Conservation (phyloP, 2,888 invertebrate genomes). For the Brenthis daphne region DNA sequence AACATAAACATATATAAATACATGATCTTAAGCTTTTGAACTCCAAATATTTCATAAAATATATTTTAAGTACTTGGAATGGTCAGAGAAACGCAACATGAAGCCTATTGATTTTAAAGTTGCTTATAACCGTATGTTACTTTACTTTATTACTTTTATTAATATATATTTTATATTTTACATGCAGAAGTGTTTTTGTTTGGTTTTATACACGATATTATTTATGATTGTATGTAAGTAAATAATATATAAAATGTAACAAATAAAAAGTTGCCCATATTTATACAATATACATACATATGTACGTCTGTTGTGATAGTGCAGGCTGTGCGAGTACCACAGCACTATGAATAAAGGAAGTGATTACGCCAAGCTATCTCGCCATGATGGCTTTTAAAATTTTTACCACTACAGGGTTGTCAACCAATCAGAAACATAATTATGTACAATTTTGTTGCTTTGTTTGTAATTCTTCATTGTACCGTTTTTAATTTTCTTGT, state of each 20-base stretch:
- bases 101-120: no score
- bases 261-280: background rate
- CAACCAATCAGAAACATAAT: background rate
- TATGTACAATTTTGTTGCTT: no score
- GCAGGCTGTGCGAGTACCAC: slow-evolving; percentile 3
- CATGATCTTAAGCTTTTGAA: no score
- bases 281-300: background rate
- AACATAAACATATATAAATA: background rate
- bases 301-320: slow-evolving; percentile 12
- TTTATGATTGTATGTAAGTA: background rate
- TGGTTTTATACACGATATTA: no score
- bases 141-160: no score
- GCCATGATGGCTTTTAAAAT: slow-evolving; percentile 18
- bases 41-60: no score
- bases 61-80: no score
- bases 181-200: no score
- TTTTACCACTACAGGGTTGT: slow-evolving; percentile 11
- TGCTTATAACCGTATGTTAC: no score
- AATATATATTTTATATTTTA: no score
- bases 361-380: slow-evolving; percentile 25
- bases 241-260: slow-evolving; percentile 1
- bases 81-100: no score
- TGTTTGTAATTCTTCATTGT: background rate
- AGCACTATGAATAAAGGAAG: slow-evolving; percentile 22
- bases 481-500: no score